Percentiles rank a stretch among this genome's conserved stretches.
phyloP scores from a whole-genome alignment of 1,140 invertebrate species.

The Sweltsa coloradensis region DNA sequence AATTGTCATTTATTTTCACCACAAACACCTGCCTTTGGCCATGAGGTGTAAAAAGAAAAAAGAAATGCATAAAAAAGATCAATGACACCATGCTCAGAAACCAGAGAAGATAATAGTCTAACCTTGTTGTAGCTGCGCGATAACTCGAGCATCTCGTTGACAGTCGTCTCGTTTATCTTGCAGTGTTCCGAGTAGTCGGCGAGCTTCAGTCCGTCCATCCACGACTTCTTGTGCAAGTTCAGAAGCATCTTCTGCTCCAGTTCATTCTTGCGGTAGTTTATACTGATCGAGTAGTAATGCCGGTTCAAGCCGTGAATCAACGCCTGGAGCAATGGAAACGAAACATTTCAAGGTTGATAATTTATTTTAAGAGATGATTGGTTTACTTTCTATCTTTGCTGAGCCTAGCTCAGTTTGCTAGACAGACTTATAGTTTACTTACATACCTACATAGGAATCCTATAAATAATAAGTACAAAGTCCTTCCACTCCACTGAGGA shows the following conservation, averaged over 20 bases:
- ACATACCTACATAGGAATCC: too few relatives aligned
- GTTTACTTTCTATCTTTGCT: background rate
- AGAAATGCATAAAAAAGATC: too few relatives aligned
- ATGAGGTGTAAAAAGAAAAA: too few relatives aligned
- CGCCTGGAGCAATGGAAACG: slow-evolving; percentile 47
- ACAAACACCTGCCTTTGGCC: too few relatives aligned
- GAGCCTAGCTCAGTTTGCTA: too few relatives aligned
- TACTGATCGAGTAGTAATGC: slow-evolving; percentile 99
- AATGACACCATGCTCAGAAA: too few relatives aligned
- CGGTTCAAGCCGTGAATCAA: slow-evolving; percentile 97
- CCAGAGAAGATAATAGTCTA: too few relatives aligned
- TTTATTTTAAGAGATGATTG: background rate
- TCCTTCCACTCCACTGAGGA: too few relatives aligned
- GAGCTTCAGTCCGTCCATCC: slow-evolving; percentile 96
- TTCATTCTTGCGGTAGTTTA: slow-evolving; percentile 99
- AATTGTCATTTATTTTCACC: too few relatives aligned
- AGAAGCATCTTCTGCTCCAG: slow-evolving; percentile 98
- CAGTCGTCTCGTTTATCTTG: slow-evolving; percentile 79
- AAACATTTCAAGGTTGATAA: background rate
- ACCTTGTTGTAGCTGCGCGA: slow-evolving; percentile 99
- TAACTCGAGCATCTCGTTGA: slow-evolving; percentile 92
- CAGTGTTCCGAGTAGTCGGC: slow-evolving; percentile 93
- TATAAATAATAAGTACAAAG: too few relatives aligned
- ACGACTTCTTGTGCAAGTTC: slow-evolving; percentile 98
- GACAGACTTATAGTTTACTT: too few relatives aligned